Base-by-base conservation (phyloP, 2,888 invertebrate species). In the Brachyopa scutellaris region DNA sequence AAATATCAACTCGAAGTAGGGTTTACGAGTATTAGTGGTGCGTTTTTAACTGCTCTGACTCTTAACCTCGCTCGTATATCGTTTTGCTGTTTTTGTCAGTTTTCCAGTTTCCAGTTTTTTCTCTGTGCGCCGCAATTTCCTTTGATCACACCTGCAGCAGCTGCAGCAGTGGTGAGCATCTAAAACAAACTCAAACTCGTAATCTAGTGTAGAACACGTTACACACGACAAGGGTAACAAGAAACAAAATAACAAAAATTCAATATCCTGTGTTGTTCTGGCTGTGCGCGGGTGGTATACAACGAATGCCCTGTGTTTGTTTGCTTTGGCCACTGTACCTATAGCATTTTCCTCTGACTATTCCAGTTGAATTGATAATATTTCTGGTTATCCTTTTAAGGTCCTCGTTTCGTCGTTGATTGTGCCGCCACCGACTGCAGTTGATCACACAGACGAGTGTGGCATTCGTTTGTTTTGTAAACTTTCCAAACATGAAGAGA, bases 161-260 rank as follows among this genome's bases (percentile, higher is more conserved):
- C 23, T 42, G 61, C 59, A 45, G n/a, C 42, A 31, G 15, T 13
- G 17, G 40, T n/a, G 42, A 67, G 31, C 31, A 55, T 53, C 72
- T 45, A 62, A 21, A 29, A 33, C 69, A 70, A 70, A 77, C 69
- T 70, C 19, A 40, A 26, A 13, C 51, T 29, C 53, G 69, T 53
- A 49, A 59, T 45, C 29, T 29, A 51, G 49, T 9, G 7, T n/a
- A n/a, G 51, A 36, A 21, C 53, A 74, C 19, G 40, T 17, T 59
- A 11, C 9, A 21, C 36, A 26, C 26, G 7, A n/a, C n/a, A 36
- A 59, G 19, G 17, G 45, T 13, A n/a, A n/a, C n/a, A n/a, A n/a
- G n/a, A 47, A 33, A 53, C 53, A 78, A n/a, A n/a, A n/a, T n/a
- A n/a, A n/a, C n/a, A 77, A 73, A 72, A 66, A 59, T 21, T 64